Evolutionary conservation across 2,888 invertebrate genomes (phyloP).

Genomic region (Autographa gamma): DNA sequence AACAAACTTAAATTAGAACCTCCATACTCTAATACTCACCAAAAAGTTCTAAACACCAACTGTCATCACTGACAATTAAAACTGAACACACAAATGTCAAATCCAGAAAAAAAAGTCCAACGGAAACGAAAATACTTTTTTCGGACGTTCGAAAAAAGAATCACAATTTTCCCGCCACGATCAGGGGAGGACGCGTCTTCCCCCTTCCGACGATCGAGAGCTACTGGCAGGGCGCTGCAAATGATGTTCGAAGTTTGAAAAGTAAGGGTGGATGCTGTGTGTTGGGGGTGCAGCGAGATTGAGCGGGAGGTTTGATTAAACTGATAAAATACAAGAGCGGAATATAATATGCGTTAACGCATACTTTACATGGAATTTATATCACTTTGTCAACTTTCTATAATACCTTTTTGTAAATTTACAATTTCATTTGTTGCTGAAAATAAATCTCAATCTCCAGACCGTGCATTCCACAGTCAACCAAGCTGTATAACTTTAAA

Average conservation of each 20-base stretch:
- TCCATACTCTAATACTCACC: slow-evolving; percentile 45
- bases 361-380: too few species aligned
- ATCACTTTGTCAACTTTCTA: too few species aligned
- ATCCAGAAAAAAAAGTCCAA: slow-evolving; percentile 36
- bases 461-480: too few species aligned
- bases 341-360: too few species aligned
- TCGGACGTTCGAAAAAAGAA: slow-evolving; percentile 66
- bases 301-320: neutral
- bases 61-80: slow-evolving; percentile 27
- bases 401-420: too few species aligned
- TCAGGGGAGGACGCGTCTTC: slow-evolving; percentile 60
- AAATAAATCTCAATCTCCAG: too few species aligned
- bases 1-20: slow-evolving; percentile 54
- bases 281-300: slow-evolving; percentile 46
- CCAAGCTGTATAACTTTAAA: too few species aligned
- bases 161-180: slow-evolving; percentile 72
- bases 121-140: slow-evolving; percentile 40
- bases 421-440: too few species aligned
- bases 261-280: slow-evolving; percentile 60
- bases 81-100: slow-evolving; percentile 33
- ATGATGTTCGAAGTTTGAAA: slow-evolving; percentile 77
- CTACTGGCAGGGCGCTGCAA: slow-evolving; percentile 74
- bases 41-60: slow-evolving; percentile 30
- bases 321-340: neutral
- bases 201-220: slow-evolving; percentile 63